Percentiles rank a stretch among this genome's conserved stretches.
These are phyloP conservation scores for Caenorhabditis macrosperma DNA, from an alignment of 2,888 invertebrate species.

Conservation along the genomic window DNA sequence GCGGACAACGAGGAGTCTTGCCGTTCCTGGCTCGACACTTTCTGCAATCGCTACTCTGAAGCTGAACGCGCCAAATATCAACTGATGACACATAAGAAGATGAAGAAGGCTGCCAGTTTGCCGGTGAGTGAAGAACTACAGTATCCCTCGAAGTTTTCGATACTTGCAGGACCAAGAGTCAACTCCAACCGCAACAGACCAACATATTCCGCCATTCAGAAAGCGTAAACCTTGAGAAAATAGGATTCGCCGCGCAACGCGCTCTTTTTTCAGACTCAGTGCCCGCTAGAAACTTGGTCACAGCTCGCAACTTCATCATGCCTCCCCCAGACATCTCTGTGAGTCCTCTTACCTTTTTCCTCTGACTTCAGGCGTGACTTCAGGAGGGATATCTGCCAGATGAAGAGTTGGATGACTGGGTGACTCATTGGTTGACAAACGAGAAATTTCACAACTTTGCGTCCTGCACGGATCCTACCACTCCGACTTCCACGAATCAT, in stretches of 20 bases:
- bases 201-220: conserved; percentile 36
- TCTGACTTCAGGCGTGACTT: background rate
- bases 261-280: conserved; percentile 39
- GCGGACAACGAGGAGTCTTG: conserved; percentile 83
- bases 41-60: conserved; percentile 80
- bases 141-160: background rate
- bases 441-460: conserved; percentile 60
- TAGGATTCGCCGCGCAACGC: background rate
- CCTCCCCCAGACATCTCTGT: conserved; percentile 47
- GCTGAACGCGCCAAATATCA: conserved; percentile 50
- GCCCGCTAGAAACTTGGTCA: conserved; percentile 35
- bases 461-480: conserved; percentile 45
- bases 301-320: conserved; percentile 45
- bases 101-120: conserved; percentile 46
- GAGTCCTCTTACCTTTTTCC: background rate
- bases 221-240: conserved; percentile 50
- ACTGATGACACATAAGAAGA: conserved; percentile 40
- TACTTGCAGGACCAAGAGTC: conserved; percentile 54
- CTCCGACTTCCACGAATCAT: conserved; percentile 53
- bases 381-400: conserved; percentile 48
- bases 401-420: conserved; percentile 70
- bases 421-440: conserved; percentile 71
- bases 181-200: conserved; percentile 32
- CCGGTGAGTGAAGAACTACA: conserved; percentile 57
- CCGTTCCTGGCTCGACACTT: conserved; percentile 82